Percentiles rank a stretch among this genome's conserved stretches.
These are phyloP conservation scores for Hexactinellida sp. DNA, from an alignment of 37 sponge, comb jelly and placozoan species.

Conservation along the genomic window DNA sequence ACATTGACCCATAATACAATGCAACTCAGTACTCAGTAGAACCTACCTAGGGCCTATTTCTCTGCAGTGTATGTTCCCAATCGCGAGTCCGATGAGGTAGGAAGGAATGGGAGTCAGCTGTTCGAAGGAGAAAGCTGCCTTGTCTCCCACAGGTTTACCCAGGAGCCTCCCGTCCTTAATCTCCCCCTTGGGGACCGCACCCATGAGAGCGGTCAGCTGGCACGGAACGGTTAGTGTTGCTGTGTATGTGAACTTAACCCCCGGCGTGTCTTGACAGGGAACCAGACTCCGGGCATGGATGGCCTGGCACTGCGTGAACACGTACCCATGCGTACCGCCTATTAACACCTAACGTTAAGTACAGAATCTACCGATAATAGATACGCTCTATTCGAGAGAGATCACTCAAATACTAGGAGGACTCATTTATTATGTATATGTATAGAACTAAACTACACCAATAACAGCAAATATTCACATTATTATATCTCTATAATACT, in stretches of 20 bases:
- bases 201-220: slow-evolving; percentile 66
- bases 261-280: slow-evolving; percentile 87
- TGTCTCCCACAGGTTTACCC: background rate
- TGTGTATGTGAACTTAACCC: slow-evolving; percentile 59
- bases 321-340: slow-evolving; percentile 66
- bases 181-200: slow-evolving; percentile 36
- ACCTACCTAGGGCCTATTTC: background rate
- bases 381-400: too few species aligned
- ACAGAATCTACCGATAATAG: too few species aligned
- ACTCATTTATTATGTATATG: too few species aligned
- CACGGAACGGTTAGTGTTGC: slow-evolving; percentile 55
- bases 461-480: too few species aligned
- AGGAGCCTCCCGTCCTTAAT: slow-evolving; percentile 19
- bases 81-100: slow-evolving; percentile 71
- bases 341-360: too few species aligned
- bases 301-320: slow-evolving; percentile 85
- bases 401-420: too few species aligned
- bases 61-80: slow-evolving; percentile 66
- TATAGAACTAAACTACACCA: too few species aligned
- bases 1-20: slow-evolving; percentile 8
- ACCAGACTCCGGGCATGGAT: slow-evolving; percentile 76
- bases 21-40: background rate
- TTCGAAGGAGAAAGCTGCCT: slow-evolving; percentile 16
- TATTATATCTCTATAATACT: too few species aligned
- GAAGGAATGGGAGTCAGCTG: slow-evolving; percentile 69